These are phyloP conservation scores for Ganaspis sp. DNA, from an alignment of 1,140 invertebrate species.

Conservation along the genomic window DNA sequence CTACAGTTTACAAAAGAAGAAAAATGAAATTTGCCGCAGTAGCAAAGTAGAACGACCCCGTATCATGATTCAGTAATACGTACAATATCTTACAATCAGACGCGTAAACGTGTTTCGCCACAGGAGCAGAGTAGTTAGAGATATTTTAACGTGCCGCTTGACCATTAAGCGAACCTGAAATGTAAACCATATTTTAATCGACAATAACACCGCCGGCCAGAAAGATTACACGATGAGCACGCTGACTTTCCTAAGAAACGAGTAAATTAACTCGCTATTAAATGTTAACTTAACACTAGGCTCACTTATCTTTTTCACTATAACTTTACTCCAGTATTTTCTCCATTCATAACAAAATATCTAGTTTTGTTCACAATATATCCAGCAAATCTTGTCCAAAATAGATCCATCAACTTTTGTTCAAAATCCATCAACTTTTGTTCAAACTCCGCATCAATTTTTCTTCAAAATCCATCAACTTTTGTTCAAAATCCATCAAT, in stretches of 20 bases:
- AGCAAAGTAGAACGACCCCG: slow-evolving; percentile 26
- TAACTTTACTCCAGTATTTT: not conserved
- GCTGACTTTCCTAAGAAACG: slow-evolving; percentile 22
- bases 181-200: slow-evolving; percentile 31
- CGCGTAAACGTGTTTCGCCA: slow-evolving; percentile 25
- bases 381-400: not conserved
- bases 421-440: too few species aligned
- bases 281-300: not conserved
- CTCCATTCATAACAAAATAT: not conserved
- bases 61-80: slow-evolving; percentile 21
- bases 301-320: not conserved
- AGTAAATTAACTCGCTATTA: slow-evolving; percentile 26
- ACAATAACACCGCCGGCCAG: slow-evolving; percentile 20
- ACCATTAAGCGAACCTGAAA: slow-evolving; percentile 27
- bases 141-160: slow-evolving; percentile 30
- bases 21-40: slow-evolving; percentile 13
- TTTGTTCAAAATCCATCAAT: too few species aligned
- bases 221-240: slow-evolving; percentile 5
- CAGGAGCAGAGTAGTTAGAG: slow-evolving; percentile 25
- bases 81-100: slow-evolving; percentile 30
- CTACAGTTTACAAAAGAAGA: not conserved
- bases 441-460: too few species aligned
- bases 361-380: not conserved
- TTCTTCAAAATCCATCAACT: too few species aligned
- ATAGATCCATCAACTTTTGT: too few species aligned